phyloP scores from a whole-genome alignment of 1,140 invertebrate species.

The Zaprionus tsacasi region DNA sequence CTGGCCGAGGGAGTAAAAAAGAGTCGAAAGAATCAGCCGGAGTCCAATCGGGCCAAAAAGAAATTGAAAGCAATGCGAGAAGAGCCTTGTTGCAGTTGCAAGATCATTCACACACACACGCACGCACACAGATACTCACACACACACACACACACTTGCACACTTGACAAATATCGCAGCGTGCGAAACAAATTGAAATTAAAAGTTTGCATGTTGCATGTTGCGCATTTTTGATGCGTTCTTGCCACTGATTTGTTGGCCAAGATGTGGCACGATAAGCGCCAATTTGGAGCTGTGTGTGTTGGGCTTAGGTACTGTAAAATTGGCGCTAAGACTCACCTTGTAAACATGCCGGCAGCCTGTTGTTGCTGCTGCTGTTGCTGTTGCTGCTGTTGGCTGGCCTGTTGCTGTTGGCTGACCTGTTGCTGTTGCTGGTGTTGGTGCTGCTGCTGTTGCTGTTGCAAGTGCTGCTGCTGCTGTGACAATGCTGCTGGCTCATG shows the following conservation, averaged over 20 bases:
- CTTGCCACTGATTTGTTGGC: conserved; percentile 50
- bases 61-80: conserved; percentile 62
- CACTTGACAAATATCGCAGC: conserved; percentile 80
- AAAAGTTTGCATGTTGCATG: conserved; percentile 77
- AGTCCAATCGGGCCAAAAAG: conserved; percentile 30
- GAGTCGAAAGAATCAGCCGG: conserved; percentile 33
- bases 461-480: conserved; percentile 61
- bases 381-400: conserved; percentile 61
- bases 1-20: conserved; percentile 24
- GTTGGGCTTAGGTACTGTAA: conserved; percentile 23
- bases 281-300: conserved; percentile 28
- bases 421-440: conserved; percentile 32
- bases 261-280: conserved; percentile 33
- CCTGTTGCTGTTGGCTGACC: conserved; percentile 35
- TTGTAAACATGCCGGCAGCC: conserved; percentile 77
- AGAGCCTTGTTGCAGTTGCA: conserved; percentile 34
- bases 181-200: conserved; percentile 81
- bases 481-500: conserved; percentile 60
- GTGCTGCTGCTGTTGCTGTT: conserved; percentile 50
- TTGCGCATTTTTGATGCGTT: conserved; percentile 64
- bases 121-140: background rate
- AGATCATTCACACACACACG: conserved; percentile 25
- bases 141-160: conserved; percentile 44
- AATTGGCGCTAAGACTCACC: conserved; percentile 81
- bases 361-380: conserved; percentile 58